Evolutionary conservation across 2,888 invertebrate genomes (phyloP).

Genomic region (Cinara cedri): DNA sequence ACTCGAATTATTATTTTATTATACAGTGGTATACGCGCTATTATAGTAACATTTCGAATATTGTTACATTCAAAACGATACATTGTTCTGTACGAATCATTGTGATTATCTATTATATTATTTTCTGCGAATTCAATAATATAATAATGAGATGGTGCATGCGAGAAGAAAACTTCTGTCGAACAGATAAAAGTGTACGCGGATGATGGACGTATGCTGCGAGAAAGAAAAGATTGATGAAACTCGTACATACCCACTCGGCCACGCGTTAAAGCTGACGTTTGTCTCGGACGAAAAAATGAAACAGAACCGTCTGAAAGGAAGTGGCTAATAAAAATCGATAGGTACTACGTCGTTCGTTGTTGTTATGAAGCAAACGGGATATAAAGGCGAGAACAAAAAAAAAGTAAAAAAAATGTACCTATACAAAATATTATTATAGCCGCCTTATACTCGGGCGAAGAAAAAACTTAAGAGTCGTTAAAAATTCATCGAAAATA

Average conservation of each 20-base stretch:
- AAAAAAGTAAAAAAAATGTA: slow-evolving; percentile 15
- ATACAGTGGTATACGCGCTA: too few relatives aligned
- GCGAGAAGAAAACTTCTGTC: not conserved
- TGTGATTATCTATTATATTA: not conserved
- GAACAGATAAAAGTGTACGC: slow-evolving; percentile 14
- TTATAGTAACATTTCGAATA: too few relatives aligned
- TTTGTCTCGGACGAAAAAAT: slow-evolving; percentile 32
- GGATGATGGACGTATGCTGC: slow-evolving; percentile 5
- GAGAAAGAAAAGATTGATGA: slow-evolving; percentile 45
- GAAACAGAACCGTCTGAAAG: slow-evolving; percentile 18
- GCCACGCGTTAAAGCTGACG: slow-evolving; percentile 20
- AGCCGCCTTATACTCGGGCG: not conserved
- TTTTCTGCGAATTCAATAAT: not conserved
- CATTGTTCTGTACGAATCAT: too few relatives aligned
- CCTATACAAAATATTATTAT: slow-evolving; percentile 27
- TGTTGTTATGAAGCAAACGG: not conserved
- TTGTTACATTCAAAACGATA: too few relatives aligned
- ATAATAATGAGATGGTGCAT: not conserved
- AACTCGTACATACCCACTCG: not conserved
- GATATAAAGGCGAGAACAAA: too few relatives aligned
- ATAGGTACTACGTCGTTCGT: slow-evolving; percentile 3
- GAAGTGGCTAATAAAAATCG: slow-evolving; percentile 37
- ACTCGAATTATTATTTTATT: too few relatives aligned
- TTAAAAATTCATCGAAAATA: slow-evolving; percentile 48
- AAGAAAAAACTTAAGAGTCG: slow-evolving; percentile 38